These are phyloP conservation scores for Lanius collurio DNA, from an alignment of 2,113 vertebrate species.

Conservation along the genomic window DNA sequence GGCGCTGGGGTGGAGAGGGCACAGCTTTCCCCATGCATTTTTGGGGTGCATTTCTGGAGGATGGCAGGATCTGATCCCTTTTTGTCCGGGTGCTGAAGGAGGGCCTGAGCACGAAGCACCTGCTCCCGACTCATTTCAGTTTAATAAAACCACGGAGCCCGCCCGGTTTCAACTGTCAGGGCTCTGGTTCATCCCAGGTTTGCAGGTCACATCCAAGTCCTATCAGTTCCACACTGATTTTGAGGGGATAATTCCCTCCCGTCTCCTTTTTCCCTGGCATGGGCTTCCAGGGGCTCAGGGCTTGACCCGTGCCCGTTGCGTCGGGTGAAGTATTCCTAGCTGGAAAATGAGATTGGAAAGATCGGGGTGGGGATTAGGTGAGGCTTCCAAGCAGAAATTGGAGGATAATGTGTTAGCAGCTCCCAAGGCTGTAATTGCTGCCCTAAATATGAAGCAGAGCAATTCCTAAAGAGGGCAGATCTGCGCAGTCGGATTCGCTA, in stretches of 20 bases:
- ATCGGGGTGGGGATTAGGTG: slow-evolving; percentile 8
- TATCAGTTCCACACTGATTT: not conserved
- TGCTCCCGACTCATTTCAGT: not conserved
- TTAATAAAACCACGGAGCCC: not conserved
- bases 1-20: not conserved
- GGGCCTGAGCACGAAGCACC: not conserved
- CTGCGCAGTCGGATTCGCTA: fast-evolving
- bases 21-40: fast-evolving
- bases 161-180: not conserved
- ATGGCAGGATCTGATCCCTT: not conserved
- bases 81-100: too few species aligned
- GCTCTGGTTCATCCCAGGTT: not conserved
- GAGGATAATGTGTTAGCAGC: not conserved
- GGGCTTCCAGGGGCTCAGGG: not conserved
- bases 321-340: not conserved
- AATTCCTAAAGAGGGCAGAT: not conserved
- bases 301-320: fast-evolving
- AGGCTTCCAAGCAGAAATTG: slow-evolving; percentile 11
- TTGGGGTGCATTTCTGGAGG: not conserved
- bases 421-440: not conserved
- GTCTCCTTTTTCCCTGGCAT: not conserved
- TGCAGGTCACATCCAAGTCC: not conserved
- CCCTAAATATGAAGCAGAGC: not conserved
- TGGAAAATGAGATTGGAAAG: slow-evolving; percentile 51
- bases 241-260: slow-evolving; percentile 28